phyloP scores from a whole-genome alignment of 1,140 invertebrate species.

The Probaryconus sp. region DNA sequence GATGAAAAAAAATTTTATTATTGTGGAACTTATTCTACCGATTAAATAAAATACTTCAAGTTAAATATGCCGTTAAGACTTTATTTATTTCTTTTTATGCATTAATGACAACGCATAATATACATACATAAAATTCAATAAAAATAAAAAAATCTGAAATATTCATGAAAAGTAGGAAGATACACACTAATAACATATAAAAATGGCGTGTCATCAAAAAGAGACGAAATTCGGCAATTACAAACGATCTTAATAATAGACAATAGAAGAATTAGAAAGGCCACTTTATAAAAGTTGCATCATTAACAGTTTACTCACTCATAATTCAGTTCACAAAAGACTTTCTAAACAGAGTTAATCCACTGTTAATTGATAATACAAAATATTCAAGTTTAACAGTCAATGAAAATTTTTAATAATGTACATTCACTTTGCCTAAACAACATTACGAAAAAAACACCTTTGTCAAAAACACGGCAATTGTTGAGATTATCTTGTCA shows the following conservation, averaged over 20 bases:
- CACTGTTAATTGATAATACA: too few species aligned
- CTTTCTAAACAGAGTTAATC: slow-evolving; percentile 9
- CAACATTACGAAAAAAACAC: too few species aligned
- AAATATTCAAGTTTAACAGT: too few species aligned
- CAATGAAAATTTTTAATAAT: too few species aligned
- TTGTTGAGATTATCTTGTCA: too few species aligned
- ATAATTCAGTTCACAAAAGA: not conserved
- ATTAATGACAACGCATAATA: slow-evolving; percentile 50
- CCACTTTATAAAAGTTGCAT: slow-evolving; percentile 49
- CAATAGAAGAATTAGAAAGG: slow-evolving; percentile 21
- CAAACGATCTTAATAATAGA: slow-evolving; percentile 26
- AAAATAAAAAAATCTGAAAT: slow-evolving; percentile 15
- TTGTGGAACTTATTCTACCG: not conserved
- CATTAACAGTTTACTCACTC: slow-evolving; percentile 4
- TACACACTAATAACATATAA: slow-evolving; percentile 36
- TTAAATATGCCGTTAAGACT: slow-evolving; percentile 32
- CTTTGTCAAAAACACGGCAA: too few species aligned
- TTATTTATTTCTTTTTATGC: slow-evolving; percentile 53
- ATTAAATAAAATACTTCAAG: not conserved
- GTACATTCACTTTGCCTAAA: too few species aligned
- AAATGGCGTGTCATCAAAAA: slow-evolving; percentile 24
- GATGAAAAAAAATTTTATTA: not conserved
- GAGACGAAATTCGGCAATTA: slow-evolving; percentile 26
- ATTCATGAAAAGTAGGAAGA: slow-evolving; percentile 42
- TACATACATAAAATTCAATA: slow-evolving; percentile 47